A percentile compares a stretch with the other conserved stretches of the same genome.
Evolutionary conservation across 2,888 invertebrate species (phyloP).

Genomic region (Acrobasis suavella): DNA sequence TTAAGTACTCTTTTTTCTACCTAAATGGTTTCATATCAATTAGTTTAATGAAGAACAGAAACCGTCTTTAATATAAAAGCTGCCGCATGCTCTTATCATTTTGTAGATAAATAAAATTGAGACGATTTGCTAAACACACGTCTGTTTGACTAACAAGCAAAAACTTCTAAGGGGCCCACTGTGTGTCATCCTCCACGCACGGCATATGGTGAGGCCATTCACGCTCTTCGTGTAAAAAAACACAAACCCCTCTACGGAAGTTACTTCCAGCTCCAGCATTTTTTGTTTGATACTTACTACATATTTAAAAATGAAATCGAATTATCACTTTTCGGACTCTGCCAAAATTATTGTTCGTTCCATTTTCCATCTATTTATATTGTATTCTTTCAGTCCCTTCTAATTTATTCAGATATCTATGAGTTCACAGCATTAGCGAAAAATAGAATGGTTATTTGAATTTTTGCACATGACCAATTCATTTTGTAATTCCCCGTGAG

Average conservation of each 20-base stretch:
- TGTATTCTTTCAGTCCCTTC: neutral
- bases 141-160: conserved; percentile 42
- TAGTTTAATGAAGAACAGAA: conserved; percentile 24
- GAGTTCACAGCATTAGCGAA: neutral
- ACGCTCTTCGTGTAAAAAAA: conserved; percentile 40
- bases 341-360: neutral
- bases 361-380: neutral
- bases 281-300: conserved; percentile 26
- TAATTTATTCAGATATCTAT: conserved; percentile 17
- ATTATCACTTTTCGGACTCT: neutral
- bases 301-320: conserved; percentile 18
- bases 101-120: conserved; percentile 45
- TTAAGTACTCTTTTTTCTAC: neutral
- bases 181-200: conserved; percentile 54
- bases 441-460: conserved; percentile 23
- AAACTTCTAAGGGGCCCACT: conserved; percentile 55
- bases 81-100: conserved; percentile 41
- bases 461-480: conserved; percentile 32
- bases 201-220: conserved; percentile 50
- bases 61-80: neutral
- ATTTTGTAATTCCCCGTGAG: conserved; percentile 52
- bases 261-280: conserved; percentile 49
- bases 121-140: conserved; percentile 40
- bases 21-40: neutral
- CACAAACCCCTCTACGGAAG: conserved; percentile 51